These are phyloP conservation scores for Toxotes lorentzi DNA, from an alignment of 2,797 vertebrate genomes.

Conservation along the genomic window DNA sequence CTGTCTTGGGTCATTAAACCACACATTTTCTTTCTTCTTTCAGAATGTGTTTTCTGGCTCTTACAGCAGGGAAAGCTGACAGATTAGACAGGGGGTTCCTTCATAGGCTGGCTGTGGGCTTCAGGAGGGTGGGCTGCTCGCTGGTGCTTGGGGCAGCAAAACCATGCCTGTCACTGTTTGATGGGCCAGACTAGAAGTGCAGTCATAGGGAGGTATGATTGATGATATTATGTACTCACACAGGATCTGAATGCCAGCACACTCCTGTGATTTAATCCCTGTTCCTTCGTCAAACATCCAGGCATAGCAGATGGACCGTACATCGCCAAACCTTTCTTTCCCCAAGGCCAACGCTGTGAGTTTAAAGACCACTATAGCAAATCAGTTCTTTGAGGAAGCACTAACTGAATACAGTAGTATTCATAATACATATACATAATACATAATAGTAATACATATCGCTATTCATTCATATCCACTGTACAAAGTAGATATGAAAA, in stretches of 20 bases:
- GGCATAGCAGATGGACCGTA: slow-evolving; percentile 65
- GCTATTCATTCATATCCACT: slow-evolving; percentile 8
- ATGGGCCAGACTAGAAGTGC: slow-evolving; percentile 74
- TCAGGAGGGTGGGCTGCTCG: slow-evolving; percentile 74
- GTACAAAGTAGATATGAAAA: background rate
- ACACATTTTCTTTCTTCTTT: slow-evolving; percentile 76
- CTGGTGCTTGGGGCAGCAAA: slow-evolving; percentile 74
- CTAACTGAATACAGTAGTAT: slow-evolving; percentile 14
- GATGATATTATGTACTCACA: slow-evolving; percentile 83
- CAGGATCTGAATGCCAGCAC: slow-evolving; percentile 80
- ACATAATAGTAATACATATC: slow-evolving; percentile 15
- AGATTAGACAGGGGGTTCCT: slow-evolving; percentile 79
- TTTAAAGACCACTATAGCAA: slow-evolving; percentile 48
- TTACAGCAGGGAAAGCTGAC: slow-evolving; percentile 76
- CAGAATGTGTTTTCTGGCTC: slow-evolving; percentile 76
- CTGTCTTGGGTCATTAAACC: slow-evolving; percentile 82
- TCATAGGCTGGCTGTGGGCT: slow-evolving; percentile 71
- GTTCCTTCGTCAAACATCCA: slow-evolving; percentile 75
- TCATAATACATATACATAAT: too few relatives aligned
- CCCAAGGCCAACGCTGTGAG: slow-evolving; percentile 30
- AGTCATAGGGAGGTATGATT: slow-evolving; percentile 78
- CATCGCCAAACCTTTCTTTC: slow-evolving; percentile 39
- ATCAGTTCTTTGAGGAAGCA: slow-evolving; percentile 48
- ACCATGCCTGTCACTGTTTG: slow-evolving; percentile 78
- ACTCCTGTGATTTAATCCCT: slow-evolving; percentile 81